Conservation (phyloP, 2,888 invertebrate species). For the Adelphocoris suturalis region DNA sequence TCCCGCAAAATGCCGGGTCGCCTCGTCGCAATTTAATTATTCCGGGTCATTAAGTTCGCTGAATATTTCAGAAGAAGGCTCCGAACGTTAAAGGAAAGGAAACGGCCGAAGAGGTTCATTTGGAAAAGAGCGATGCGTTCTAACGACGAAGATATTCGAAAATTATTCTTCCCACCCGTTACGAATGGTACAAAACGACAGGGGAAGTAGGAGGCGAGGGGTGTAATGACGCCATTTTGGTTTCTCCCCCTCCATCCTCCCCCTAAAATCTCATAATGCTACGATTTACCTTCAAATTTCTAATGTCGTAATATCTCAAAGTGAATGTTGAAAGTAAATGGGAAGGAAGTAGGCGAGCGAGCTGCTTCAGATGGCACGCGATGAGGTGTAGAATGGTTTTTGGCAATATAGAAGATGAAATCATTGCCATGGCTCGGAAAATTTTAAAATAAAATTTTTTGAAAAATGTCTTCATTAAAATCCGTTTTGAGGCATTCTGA, state of each 20-base stretch:
- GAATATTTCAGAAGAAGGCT: conserved; percentile 17
- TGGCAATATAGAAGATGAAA: too few relatives aligned
- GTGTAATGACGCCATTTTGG: conserved; percentile 2
- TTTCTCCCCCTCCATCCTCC: neutral
- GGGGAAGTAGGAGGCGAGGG: neutral
- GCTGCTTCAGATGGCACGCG: too few relatives aligned
- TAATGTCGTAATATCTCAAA: too few relatives aligned
- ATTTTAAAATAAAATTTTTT: too few relatives aligned
- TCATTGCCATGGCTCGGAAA: too few relatives aligned
- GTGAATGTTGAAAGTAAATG: too few relatives aligned
- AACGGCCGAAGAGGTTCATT: conserved; percentile 13
- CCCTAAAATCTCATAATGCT: neutral
- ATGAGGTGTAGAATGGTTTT: too few relatives aligned
- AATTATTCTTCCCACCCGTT: conserved; percentile 9
- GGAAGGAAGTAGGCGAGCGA: too few relatives aligned
- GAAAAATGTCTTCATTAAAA: too few relatives aligned
- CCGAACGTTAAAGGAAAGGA: neutral
- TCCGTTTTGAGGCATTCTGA: too few relatives aligned
- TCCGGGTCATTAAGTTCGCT: conserved; percentile 1
- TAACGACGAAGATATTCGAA: conserved; percentile 11
- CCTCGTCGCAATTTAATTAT: neutral
- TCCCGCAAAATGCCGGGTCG: neutral
- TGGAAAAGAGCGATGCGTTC: neutral
- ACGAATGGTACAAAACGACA: neutral
- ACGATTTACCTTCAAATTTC: too few relatives aligned